Conservation (phyloP, 2,113 vertebrate genomes). For the Platichthys flesus region DNA sequence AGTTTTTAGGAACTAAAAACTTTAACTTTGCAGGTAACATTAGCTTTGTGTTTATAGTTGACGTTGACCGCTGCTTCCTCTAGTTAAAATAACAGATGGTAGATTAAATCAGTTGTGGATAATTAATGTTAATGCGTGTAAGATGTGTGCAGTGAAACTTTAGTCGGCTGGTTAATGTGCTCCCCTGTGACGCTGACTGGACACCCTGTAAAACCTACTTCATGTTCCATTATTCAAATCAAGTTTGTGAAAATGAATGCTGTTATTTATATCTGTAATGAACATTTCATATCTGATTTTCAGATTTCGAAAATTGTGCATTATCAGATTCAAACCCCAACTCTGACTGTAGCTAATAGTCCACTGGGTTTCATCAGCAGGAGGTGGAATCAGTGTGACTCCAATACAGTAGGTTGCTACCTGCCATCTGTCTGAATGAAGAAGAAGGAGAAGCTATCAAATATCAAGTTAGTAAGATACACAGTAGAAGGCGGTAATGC, state of each 20-base stretch:
- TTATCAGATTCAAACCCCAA: too few species aligned
- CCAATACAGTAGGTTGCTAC: too few species aligned
- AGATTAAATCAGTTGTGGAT: background rate
- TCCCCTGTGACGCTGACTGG: background rate
- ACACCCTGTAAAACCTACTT: background rate
- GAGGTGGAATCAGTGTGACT: too few species aligned
- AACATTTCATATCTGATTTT: background rate
- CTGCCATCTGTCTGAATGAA: too few species aligned
- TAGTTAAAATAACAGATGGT: background rate
- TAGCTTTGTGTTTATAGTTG: background rate
- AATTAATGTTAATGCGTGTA: background rate
- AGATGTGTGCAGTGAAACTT: background rate
- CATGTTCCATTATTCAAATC: background rate
- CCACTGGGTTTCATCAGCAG: too few species aligned
- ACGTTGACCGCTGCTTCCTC: background rate
- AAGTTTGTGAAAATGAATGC: background rate
- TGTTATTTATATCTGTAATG: background rate
- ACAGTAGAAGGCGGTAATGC: too few species aligned
- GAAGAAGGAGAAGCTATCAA: too few species aligned
- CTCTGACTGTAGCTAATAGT: too few species aligned
- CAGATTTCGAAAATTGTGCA: background rate
- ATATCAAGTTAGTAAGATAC: too few species aligned
- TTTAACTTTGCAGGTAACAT: background rate
- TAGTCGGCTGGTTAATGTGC: background rate
- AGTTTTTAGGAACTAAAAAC: background rate